Evolutionary conservation across 1,140 invertebrate genomes (phyloP).

Genomic region (Drosophila rhopaloa): DNA sequence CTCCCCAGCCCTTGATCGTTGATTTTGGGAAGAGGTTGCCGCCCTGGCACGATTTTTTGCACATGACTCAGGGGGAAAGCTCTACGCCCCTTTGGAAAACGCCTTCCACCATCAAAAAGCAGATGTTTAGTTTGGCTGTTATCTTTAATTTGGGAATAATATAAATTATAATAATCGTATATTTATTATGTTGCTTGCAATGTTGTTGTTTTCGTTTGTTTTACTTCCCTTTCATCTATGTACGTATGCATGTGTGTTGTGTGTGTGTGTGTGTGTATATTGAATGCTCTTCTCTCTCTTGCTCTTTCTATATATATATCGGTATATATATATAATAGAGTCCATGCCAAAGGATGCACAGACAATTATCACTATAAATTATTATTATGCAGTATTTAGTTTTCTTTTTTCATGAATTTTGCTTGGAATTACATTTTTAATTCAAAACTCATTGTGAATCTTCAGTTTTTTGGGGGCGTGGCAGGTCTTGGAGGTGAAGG

Average conservation of each 20-base stretch:
- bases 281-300: slow-evolving; percentile 59
- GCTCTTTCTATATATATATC: slow-evolving; percentile 31
- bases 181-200: slow-evolving; percentile 78
- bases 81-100: slow-evolving; percentile 16
- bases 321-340: slow-evolving; percentile 53
- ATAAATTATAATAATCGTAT: slow-evolving; percentile 83
- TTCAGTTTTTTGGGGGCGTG: slow-evolving; percentile 46
- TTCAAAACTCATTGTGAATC: slow-evolving; percentile 76
- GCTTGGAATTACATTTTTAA: slow-evolving; percentile 79
- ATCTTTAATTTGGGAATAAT: slow-evolving; percentile 84
- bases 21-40: slow-evolving; percentile 7
- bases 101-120: slow-evolving; percentile 2
- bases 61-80: slow-evolving; percentile 73
- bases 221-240: slow-evolving; percentile 77
- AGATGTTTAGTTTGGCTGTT: slow-evolving; percentile 73
- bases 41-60: slow-evolving; percentile 41
- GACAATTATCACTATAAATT: slow-evolving; percentile 71
- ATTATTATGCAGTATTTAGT: slow-evolving; percentile 69
- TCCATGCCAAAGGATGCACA: slow-evolving; percentile 58
- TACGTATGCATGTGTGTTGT: slow-evolving; percentile 64
- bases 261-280: slow-evolving; percentile 57
- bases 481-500: slow-evolving; percentile 20
- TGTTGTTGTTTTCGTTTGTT: slow-evolving; percentile 72
- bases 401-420: slow-evolving; percentile 65
- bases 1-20: slow-evolving; percentile 10